Conservation (phyloP, 2,797 vertebrate genomes). For the Crypturellus tataupa region DNA sequence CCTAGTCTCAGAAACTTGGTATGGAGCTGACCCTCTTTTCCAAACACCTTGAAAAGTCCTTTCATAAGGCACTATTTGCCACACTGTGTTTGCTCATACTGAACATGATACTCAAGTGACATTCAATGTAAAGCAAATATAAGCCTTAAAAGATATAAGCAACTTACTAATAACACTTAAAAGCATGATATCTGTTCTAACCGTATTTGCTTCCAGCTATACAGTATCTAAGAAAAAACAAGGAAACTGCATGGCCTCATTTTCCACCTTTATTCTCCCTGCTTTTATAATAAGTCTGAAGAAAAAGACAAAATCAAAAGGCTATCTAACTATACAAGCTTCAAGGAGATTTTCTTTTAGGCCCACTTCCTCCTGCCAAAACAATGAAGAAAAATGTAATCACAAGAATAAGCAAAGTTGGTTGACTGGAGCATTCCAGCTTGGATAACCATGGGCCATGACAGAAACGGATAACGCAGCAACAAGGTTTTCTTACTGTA, state of each 20-base stretch:
- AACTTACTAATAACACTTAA: neutral
- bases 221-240: neutral
- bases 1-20: neutral
- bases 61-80: neutral
- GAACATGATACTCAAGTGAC: neutral
- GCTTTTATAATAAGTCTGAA: neutral
- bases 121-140: neutral
- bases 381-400: neutral
- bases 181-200: neutral
- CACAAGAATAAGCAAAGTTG: neutral
- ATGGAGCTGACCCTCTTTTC: neutral
- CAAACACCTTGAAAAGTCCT: neutral
- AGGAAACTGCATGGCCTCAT: neutral
- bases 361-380: neutral
- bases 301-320: neutral
- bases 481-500: neutral
- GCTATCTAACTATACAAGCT: neutral
- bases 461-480: neutral
- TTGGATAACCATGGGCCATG: fast-evolving
- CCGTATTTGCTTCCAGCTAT: neutral
- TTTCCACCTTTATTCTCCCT: neutral
- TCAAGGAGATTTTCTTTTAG: neutral
- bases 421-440: neutral
- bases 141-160: neutral
- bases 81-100: neutral